phyloP scores from a whole-genome alignment of 2,113 vertebrate species.

The Platanista minor region DNA sequence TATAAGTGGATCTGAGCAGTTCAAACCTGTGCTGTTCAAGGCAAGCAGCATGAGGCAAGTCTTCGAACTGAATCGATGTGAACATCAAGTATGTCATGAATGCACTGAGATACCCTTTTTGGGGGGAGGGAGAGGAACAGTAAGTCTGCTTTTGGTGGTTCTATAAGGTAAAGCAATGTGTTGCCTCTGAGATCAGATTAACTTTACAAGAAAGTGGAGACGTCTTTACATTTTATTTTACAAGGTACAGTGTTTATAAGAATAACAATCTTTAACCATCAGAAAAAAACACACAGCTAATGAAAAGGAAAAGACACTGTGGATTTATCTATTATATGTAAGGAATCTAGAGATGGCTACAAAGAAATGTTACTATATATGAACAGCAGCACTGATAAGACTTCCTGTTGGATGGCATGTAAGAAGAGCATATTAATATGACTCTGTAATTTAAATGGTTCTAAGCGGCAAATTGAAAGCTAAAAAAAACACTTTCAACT shows the following conservation, averaged over 20 bases:
- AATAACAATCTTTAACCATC: not conserved
- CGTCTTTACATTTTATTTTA: not conserved
- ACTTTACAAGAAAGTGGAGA: not conserved
- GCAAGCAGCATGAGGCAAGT: not conserved
- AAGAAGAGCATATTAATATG: not conserved
- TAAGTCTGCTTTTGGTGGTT: not conserved
- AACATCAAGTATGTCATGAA: not conserved
- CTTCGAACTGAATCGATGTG: not conserved
- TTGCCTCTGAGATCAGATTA: not conserved
- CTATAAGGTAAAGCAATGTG: not conserved
- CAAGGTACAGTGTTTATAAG: not conserved
- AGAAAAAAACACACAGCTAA: not conserved
- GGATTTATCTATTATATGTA: not conserved
- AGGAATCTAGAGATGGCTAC: not conserved
- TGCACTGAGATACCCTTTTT: not conserved
- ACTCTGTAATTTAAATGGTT: not conserved
- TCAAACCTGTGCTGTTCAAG: not conserved
- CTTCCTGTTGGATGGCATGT: not conserved
- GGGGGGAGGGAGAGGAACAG: not conserved
- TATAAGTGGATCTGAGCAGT: not conserved
- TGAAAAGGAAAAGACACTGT: not conserved
- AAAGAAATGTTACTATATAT: not conserved
- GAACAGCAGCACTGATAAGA: not conserved
- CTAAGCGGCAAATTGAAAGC: not conserved
- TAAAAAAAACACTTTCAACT: not conserved